phyloP scores from a whole-genome alignment of 2,113 vertebrate genomes.

The Pandion haliaetus region DNA sequence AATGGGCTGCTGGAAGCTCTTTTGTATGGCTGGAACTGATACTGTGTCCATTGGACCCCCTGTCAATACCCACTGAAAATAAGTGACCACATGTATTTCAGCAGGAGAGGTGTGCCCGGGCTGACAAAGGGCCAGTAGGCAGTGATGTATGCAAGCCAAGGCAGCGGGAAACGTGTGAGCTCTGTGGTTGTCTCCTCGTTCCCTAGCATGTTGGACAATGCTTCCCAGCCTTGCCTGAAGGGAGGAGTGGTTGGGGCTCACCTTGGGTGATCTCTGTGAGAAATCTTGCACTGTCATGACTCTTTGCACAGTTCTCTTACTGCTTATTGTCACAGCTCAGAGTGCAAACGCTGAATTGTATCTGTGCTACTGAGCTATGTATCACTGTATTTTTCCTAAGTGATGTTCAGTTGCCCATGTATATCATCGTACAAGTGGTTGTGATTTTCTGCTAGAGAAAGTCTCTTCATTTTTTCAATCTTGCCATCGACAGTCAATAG shows the following conservation, averaged over 20 bases:
- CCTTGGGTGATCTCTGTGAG: background rate
- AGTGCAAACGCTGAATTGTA: background rate
- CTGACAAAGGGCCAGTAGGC: background rate
- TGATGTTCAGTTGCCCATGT: background rate
- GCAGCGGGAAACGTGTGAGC: accelerated
- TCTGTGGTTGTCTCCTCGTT: background rate
- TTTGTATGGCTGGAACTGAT: background rate
- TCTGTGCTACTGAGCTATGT: background rate
- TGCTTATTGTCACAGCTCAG: background rate
- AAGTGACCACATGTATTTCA: background rate
- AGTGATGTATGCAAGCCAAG: background rate
- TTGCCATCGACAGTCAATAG: background rate
- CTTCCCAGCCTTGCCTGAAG: background rate
- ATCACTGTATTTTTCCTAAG: background rate
- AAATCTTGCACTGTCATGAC: background rate
- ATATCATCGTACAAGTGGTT: background rate
- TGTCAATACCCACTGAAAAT: background rate
- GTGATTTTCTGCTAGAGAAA: background rate
- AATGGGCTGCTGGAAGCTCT: background rate
- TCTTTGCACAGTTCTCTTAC: background rate
- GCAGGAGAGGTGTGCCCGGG: background rate
- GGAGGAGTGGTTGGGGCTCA: background rate
- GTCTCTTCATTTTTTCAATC: background rate
- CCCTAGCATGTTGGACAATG: background rate
- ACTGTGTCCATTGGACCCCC: background rate